Base-by-base conservation (phyloP, 2,113 vertebrate species). In the Pteruthius melanotis region DNA sequence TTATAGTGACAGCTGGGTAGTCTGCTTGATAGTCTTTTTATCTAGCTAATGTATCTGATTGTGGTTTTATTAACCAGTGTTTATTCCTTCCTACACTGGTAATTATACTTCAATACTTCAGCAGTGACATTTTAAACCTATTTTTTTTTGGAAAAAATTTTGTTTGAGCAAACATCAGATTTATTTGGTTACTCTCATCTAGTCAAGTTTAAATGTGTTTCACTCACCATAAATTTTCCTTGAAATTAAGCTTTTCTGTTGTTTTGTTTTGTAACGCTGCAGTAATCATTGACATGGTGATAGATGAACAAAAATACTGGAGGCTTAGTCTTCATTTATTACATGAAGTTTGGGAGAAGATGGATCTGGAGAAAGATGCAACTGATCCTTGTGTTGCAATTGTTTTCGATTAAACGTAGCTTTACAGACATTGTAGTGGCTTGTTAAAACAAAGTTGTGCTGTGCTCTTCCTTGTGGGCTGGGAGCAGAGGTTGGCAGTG, bases 181-280 rank as follows among this genome's bases (percentile, higher is more conserved):
- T 56, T 80, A 63, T 83, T 91, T 88, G 8, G 24, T 83, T 95
- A 35, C n/a, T 88, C 33, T 79, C 35, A 47, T 76, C 71, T 33
- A 70, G 71, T 66, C 20, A 70, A 72, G 28, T 85, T 65, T 91
- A 52, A 86, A 60, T 70, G 33, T 40, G 15, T 90, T 96, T 83
- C 24, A 30, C 26, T 85, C 22, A 35, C 37, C 60, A 75, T 94
- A 88, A 88, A 92, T 95, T 82, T 95, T 88, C 59, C 64, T 83
- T 85, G 54, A 94, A 95, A 93, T 77, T n/a, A 86, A 88, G 42
- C 47, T 83, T 76, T 85, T 82, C 33, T 75, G 45, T 66, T 86
- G 57, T 61, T 94, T 69, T 72, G n/a, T 79, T 96, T 85, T 82
- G 77, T 64, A 91, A 89, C 1, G 5, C 66, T 82, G 21, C 42